A percentile compares a stretch with the other conserved stretches of the same genome.
Evolutionary conservation across 2,113 vertebrate genomes (phyloP).

Genomic region (Pedetes capensis): DNA sequence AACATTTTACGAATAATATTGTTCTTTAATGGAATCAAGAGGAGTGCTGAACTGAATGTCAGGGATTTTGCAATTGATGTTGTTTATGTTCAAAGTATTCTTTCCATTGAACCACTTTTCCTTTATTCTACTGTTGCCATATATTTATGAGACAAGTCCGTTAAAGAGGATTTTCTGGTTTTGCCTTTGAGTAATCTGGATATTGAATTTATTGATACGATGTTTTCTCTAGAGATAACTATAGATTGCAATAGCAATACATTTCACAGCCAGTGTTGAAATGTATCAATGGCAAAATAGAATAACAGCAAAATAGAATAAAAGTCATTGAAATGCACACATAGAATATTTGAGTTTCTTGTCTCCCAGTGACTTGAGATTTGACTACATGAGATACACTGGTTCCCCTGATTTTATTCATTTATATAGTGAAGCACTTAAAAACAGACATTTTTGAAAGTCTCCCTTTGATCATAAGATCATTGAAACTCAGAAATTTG

Average conservation of each 20-base stretch:
- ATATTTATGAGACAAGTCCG: slow-evolving; percentile 11
- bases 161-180: not conserved
- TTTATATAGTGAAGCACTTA: not conserved
- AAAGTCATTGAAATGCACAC: slow-evolving; percentile 1
- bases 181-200: slow-evolving; percentile 19
- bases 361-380: not conserved
- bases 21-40: not conserved
- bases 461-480: not conserved
- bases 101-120: not conserved
- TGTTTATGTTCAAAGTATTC: not conserved
- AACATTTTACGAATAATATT: not conserved
- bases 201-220: slow-evolving; percentile 35
- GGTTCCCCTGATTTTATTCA: not conserved
- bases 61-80: not conserved
- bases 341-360: not conserved
- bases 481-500: not conserved
- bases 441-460: not conserved
- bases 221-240: slow-evolving; percentile 20
- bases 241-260: not conserved
- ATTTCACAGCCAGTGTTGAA: not conserved
- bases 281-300: not conserved
- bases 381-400: not conserved
- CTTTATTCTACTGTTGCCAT: not conserved
- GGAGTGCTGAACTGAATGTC: not conserved
- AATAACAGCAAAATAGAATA: not conserved